A percentile compares a stretch with the other conserved stretches of the same genome.
Conservation (phyloP, 2,888 invertebrate species). For the Oscheius sp. region DNA sequence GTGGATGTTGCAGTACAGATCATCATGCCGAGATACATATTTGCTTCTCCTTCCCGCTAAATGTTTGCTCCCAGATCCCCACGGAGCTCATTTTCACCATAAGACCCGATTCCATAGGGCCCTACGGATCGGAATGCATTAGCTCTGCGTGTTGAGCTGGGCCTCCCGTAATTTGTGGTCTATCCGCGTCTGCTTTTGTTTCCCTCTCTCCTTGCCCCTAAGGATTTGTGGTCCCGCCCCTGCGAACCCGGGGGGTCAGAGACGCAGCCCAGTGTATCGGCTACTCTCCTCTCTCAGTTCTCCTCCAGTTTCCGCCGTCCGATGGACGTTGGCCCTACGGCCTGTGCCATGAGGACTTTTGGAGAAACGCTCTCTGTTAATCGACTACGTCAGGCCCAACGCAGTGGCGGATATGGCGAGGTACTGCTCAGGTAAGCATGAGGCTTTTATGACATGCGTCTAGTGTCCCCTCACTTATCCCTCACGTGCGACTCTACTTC, state of each 20-base stretch:
- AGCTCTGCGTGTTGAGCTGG: neutral
- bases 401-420: conserved; percentile 30
- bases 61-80: neutral
- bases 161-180: conserved; percentile 15
- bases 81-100: neutral
- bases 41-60: neutral
- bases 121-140: neutral
- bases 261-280: conserved; percentile 2
- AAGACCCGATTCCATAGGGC: neutral
- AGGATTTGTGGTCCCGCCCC: conserved; percentile 14
- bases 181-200: conserved; percentile 23
- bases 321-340: conserved; percentile 32
- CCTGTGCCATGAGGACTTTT: conserved; percentile 35
- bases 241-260: conserved; percentile 18
- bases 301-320: neutral
- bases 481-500: neutral
- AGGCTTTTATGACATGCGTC: neutral
- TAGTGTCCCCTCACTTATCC: neutral
- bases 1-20: neutral
- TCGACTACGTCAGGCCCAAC: conserved; percentile 31
- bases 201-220: neutral
- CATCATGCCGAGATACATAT: neutral
- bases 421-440: conserved; percentile 28
- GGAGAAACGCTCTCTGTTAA: conserved; percentile 38
- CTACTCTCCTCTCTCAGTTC: too few species aligned